Evolutionary conservation across 2,797 vertebrate species (phyloP).

Genomic region (Alfaro cultratus): DNA sequence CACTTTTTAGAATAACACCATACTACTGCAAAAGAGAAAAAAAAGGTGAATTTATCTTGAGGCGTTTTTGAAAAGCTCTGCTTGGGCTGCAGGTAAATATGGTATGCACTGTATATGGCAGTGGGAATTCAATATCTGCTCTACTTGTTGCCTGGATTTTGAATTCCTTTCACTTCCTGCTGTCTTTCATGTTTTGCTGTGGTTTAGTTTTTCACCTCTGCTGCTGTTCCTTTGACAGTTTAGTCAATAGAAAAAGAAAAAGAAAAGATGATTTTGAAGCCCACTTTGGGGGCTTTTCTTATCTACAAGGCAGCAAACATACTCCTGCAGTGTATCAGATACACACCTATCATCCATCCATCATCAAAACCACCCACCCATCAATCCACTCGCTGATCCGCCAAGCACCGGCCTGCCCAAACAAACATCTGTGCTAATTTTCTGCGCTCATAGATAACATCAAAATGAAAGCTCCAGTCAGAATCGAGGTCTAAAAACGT

Average conservation of each 20-base stretch:
- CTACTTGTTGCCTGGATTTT: constrained; percentile 10
- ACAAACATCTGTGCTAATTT: constrained; percentile 14
- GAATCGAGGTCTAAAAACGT: constrained; percentile 20
- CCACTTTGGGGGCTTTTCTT: constrained; percentile 43
- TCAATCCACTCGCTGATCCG: constrained; percentile 19
- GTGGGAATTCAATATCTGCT: neutral
- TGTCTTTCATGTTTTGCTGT: constrained; percentile 21
- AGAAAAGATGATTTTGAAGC: constrained; percentile 35
- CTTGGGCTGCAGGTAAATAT: neutral
- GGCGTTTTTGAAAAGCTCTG: neutral
- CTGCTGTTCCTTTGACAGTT: constrained; percentile 41
- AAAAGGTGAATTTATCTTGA: neutral
- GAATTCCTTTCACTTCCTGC: constrained; percentile 14
- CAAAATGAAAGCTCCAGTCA: constrained; percentile 23
- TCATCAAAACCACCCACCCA: constrained; percentile 34
- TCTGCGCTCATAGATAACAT: constrained; percentile 17
- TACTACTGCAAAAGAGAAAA: neutral
- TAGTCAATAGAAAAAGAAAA: constrained; percentile 35
- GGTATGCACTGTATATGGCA: neutral
- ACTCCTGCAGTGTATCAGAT: constrained; percentile 28
- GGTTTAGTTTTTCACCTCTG: constrained; percentile 29
- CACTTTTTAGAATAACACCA: neutral
- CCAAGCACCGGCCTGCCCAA: neutral
- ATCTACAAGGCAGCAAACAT: constrained; percentile 31
- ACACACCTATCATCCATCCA: constrained; percentile 34